Conservation (phyloP, 2,113 vertebrate genomes). For the Triplophysa rosa region DNA sequence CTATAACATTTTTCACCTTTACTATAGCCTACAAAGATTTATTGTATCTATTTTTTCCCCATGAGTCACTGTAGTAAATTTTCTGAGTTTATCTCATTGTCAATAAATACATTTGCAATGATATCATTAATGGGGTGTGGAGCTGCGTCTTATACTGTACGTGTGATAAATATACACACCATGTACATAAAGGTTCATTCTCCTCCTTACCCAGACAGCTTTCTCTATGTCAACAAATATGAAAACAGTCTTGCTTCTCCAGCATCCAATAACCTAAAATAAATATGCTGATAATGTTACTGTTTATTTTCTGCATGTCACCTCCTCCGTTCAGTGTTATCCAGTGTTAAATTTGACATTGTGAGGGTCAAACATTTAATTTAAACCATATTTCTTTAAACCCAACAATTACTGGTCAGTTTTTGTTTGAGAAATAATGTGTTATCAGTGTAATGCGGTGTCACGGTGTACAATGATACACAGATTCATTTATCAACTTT, state of each 20-base stretch:
- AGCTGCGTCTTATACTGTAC: too few relatives aligned
- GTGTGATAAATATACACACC: too few relatives aligned
- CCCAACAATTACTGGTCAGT: not conserved
- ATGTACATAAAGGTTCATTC: not conserved
- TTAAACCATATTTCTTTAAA: constrained; percentile 25
- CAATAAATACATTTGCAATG: too few relatives aligned
- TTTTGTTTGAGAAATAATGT: not conserved
- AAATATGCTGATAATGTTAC: not conserved
- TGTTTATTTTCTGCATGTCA: not conserved
- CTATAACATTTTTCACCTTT: too few relatives aligned
- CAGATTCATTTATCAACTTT: not conserved
- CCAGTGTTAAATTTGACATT: not conserved
- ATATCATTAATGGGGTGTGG: too few relatives aligned
- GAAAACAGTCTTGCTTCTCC: not conserved
- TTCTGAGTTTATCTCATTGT: too few relatives aligned
- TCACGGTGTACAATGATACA: not conserved
- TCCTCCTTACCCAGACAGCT: not conserved
- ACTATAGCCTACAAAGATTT: too few relatives aligned
- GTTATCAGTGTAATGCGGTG: not conserved
- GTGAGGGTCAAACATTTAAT: not conserved
- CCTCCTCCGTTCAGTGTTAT: not conserved
- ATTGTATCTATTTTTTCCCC: too few relatives aligned
- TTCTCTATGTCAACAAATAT: not conserved
- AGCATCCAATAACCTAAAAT: not conserved
- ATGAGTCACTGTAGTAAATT: too few relatives aligned